These are phyloP conservation scores for Agelaius phoeniceus DNA, from an alignment of 2,113 vertebrate species.

Conservation along the genomic window DNA sequence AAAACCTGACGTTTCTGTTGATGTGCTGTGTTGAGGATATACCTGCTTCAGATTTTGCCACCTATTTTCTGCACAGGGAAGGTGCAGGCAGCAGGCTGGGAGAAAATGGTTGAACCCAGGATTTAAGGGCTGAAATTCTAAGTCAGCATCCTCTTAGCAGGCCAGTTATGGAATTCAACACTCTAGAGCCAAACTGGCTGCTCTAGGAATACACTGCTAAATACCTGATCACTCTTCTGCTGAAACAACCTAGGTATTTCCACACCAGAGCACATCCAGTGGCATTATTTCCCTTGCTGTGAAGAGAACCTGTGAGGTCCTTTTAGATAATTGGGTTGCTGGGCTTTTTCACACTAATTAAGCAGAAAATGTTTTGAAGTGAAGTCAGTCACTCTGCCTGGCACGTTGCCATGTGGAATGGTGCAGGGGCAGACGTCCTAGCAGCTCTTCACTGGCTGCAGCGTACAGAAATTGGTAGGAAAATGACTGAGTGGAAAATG, in stretches of 20 bases:
- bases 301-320: not conserved
- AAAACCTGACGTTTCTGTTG: not conserved
- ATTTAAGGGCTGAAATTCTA: not conserved
- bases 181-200: not conserved
- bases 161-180: not conserved
- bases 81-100: not conserved
- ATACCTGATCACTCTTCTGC: not conserved
- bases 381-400: conserved; percentile 22
- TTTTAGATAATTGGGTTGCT: conserved; percentile 43
- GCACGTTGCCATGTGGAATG: conserved; percentile 12
- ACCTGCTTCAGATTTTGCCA: not conserved
- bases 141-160: not conserved
- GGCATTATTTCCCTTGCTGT: not conserved
- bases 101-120: not conserved
- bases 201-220: not conserved
- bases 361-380: conserved; percentile 34
- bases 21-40: not conserved
- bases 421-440: not conserved
- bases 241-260: not conserved
- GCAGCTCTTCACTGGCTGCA: not conserved
- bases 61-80: not conserved
- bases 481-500: not conserved
- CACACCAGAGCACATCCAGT: not conserved
- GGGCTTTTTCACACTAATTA: conserved; percentile 48
- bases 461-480: rapidly evolving